A percentile compares a stretch with the other conserved stretches of the same genome.
Evolutionary conservation across 2,888 invertebrate species (phyloP).

Genomic region (Proisotoma minuta): DNA sequence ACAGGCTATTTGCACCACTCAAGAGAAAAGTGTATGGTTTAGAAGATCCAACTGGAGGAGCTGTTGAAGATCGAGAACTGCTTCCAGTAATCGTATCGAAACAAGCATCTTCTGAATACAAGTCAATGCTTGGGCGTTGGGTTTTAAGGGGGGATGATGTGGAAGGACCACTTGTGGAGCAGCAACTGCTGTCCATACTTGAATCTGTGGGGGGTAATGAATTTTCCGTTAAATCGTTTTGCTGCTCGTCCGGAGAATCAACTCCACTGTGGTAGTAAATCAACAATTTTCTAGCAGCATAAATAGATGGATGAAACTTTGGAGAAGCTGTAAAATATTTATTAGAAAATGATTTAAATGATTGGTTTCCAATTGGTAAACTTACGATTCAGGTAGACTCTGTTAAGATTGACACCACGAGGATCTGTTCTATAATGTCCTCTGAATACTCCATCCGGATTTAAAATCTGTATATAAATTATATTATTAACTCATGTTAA

Average conservation of each 20-base stretch:
- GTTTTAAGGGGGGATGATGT: background rate
- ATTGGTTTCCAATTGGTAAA: too few species aligned
- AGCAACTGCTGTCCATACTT: constrained; percentile 17
- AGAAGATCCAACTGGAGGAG: too few species aligned
- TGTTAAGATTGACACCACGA: constrained; percentile 78
- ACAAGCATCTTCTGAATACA: background rate
- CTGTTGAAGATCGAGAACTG: background rate
- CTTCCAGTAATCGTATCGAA: background rate
- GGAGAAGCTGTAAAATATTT: too few species aligned
- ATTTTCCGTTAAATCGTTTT: constrained; percentile 16
- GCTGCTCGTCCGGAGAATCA: constrained; percentile 40
- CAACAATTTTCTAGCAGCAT: constrained; percentile 69
- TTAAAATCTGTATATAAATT: too few species aligned
- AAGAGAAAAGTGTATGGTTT: constrained; percentile 41
- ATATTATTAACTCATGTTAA: too few species aligned
- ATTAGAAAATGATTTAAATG: too few species aligned
- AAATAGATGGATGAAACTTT: constrained; percentile 74
- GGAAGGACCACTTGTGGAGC: constrained; percentile 7
- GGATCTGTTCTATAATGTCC: constrained; percentile 85
- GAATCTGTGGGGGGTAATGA: background rate
- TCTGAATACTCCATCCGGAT: constrained; percentile 82
- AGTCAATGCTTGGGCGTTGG: background rate
- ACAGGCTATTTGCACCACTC: constrained; percentile 39
- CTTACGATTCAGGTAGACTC: constrained; percentile 80
- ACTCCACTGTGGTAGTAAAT: constrained; percentile 49